Percentiles rank a stretch among this genome's conserved stretches.
These are phyloP conservation scores for Myotis myotis DNA, from an alignment of 2,797 vertebrate species.

Conservation along the genomic window DNA sequence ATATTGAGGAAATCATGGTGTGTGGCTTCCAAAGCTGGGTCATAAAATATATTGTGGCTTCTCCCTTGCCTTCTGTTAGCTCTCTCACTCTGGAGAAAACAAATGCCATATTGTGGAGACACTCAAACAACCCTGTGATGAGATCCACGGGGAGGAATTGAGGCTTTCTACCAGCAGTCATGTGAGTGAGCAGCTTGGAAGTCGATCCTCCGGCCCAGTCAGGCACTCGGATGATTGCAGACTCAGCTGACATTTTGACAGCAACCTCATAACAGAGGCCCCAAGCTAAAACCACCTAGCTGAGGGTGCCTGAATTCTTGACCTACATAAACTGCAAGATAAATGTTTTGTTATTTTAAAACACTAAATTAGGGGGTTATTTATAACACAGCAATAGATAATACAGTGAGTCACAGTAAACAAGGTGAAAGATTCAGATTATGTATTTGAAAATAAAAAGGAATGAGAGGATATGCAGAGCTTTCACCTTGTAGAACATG, in stretches of 20 bases:
- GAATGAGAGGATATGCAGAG: not conserved
- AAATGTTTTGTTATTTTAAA: not conserved
- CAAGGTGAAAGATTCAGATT: not conserved
- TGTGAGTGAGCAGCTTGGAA: not conserved
- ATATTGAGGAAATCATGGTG: not conserved
- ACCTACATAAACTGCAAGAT: not conserved
- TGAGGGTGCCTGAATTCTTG: not conserved
- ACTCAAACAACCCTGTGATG: not conserved
- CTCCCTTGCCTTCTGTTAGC: not conserved
- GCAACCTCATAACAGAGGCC: not conserved
- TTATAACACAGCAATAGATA: not conserved
- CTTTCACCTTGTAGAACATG: not conserved
- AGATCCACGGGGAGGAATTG: not conserved
- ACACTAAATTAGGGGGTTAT: not conserved
- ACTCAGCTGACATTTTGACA: not conserved
- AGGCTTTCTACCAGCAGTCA: not conserved
- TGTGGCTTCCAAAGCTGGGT: not conserved
- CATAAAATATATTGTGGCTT: not conserved
- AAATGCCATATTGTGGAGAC: not conserved
- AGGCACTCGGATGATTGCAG: not conserved
- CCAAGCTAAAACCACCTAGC: not conserved
- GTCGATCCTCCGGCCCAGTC: not conserved
- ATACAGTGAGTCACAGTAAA: not conserved
- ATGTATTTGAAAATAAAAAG: not conserved
- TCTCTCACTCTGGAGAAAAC: not conserved